phyloP scores from a whole-genome alignment of 2,888 invertebrate species.

The Spodoptera exigua region DNA sequence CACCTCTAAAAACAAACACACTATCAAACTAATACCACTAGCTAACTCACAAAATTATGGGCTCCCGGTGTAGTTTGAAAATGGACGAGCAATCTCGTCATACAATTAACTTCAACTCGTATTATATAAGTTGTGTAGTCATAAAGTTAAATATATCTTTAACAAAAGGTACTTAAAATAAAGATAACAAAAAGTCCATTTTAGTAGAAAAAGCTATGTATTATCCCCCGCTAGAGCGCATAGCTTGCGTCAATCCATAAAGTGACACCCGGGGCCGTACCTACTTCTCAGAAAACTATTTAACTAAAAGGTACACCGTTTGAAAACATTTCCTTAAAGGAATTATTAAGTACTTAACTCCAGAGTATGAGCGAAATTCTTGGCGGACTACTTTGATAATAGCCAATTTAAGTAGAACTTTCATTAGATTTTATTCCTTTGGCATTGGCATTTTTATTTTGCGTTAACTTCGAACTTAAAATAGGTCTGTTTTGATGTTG shows the following conservation, averaged over 20 bases:
- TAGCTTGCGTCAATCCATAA: constrained; percentile 41
- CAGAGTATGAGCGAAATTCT: constrained; percentile 60
- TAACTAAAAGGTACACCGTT: constrained; percentile 78
- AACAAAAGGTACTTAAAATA: too few species aligned
- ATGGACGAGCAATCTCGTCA: too few species aligned
- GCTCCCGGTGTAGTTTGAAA: too few species aligned
- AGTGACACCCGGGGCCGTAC: constrained; percentile 54
- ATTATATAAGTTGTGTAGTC: too few species aligned
- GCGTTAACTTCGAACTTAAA: constrained; percentile 10
- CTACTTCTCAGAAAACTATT: constrained; percentile 70
- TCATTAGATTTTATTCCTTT: constrained; percentile 47
- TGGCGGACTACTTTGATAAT: constrained; percentile 60
- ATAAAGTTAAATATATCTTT: too few species aligned
- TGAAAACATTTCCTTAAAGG: constrained; percentile 75
- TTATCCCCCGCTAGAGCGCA: constrained; percentile 2
- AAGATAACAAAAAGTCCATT: too few species aligned
- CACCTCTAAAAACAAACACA: too few species aligned
- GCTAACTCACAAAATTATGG: too few species aligned
- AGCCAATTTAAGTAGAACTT: constrained; percentile 51
- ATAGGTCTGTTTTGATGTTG: constrained; percentile 11
- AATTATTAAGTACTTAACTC: constrained; percentile 73
- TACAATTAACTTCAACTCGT: too few species aligned
- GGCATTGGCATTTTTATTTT: constrained; percentile 44
- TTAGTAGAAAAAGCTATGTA: too few species aligned
- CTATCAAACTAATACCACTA: too few species aligned